These are phyloP conservation scores for Aurelia aurita complex sp. Pacific DNA, from an alignment of 30 jellyfish, hydroid and myxozoan species.

Conservation along the genomic window DNA sequence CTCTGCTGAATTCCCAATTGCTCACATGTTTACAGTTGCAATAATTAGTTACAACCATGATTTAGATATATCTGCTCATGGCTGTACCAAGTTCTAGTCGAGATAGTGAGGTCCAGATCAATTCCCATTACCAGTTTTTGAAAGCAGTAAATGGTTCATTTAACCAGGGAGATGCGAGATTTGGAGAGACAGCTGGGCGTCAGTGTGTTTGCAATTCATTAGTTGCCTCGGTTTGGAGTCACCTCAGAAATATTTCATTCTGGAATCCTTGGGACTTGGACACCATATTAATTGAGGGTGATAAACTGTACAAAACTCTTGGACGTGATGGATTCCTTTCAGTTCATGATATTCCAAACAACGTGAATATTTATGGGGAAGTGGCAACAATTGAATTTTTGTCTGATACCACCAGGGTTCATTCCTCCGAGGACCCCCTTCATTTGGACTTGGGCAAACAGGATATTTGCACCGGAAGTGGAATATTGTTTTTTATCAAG, in stretches of 20 bases:
- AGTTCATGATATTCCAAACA: slow-evolving; percentile 16
- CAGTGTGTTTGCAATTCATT: slow-evolving; percentile 42
- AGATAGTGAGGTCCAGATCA: no score
- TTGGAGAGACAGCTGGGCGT: slow-evolving; percentile 53
- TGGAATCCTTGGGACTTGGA: slow-evolving; percentile 48
- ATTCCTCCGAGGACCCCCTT: no score
- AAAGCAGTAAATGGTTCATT: slow-evolving; percentile 14
- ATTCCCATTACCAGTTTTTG: neutral
- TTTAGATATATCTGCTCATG: no score
- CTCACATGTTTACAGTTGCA: no score
- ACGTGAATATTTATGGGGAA: neutral
- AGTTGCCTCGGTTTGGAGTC: slow-evolving; percentile 20
- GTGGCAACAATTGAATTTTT: neutral
- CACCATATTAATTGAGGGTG: slow-evolving; percentile 5
- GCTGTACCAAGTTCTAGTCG: no score
- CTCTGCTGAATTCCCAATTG: no score
- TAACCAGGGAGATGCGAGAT: slow-evolving; percentile 43
- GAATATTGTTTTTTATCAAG: slow-evolving; percentile 12
- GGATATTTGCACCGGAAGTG: neutral
- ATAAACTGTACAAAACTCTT: slow-evolving; percentile 13
- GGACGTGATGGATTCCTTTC: neutral
- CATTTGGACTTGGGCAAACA: neutral
- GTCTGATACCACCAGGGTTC: neutral
- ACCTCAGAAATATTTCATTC: neutral
- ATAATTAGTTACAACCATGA: no score